These are phyloP conservation scores for Caenorhabditis sinica DNA, from an alignment of 2,888 invertebrate genomes.

Conservation along the genomic window DNA sequence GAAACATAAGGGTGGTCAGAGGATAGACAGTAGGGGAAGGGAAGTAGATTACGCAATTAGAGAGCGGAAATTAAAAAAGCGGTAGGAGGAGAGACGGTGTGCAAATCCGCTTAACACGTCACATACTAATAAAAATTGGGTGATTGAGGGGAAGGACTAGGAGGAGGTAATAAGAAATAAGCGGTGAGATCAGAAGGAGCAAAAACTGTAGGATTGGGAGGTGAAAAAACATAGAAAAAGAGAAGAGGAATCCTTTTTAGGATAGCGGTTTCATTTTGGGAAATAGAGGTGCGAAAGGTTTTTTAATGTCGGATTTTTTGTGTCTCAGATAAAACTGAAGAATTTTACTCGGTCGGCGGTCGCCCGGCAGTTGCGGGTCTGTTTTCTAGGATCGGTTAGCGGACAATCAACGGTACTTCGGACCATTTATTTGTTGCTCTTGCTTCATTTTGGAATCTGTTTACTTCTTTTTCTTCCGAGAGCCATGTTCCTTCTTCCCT, in stretches of 20 bases:
- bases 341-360: too few species aligned
- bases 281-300: too few species aligned
- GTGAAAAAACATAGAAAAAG: not conserved
- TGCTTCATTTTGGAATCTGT: too few species aligned
- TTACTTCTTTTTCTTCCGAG: not conserved
- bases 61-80: constrained; percentile 12
- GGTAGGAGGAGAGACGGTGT: constrained; percentile 1
- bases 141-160: not conserved
- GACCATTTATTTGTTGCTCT: too few species aligned
- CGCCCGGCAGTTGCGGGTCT: too few species aligned
- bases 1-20: not conserved
- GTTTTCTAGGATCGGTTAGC: too few species aligned
- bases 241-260: not conserved
- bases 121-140: constrained; percentile 37
- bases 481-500: not conserved
- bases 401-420: too few species aligned
- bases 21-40: too few species aligned
- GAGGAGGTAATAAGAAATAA: constrained; percentile 32
- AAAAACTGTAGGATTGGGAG: not conserved
- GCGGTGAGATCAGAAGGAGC: constrained; percentile 45
- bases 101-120: constrained; percentile 52
- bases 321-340: too few species aligned
- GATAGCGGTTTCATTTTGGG: too few species aligned
- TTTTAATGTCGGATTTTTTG: too few species aligned
- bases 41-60: constrained; percentile 30